phyloP scores from a whole-genome alignment of 1,140 invertebrate genomes.

The Zaprionus africanus region DNA sequence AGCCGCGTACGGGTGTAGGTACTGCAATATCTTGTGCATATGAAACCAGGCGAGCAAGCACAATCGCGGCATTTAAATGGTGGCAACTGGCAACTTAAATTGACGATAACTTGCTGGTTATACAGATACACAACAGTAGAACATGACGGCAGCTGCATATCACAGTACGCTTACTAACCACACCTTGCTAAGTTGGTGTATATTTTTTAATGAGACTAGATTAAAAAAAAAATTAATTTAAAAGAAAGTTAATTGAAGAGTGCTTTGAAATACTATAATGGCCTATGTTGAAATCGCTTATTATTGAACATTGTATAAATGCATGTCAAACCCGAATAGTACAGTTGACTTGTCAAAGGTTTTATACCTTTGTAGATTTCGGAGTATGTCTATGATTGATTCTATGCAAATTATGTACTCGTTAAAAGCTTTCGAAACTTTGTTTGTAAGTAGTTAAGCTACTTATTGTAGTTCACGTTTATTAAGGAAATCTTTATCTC shows the following conservation, averaged over 20 bases:
- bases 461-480: too few species aligned
- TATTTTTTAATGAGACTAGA: background rate
- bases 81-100: conserved; percentile 45
- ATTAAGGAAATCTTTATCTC: too few species aligned
- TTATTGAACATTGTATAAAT: too few species aligned
- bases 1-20: conserved; percentile 14
- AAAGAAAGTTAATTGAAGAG: background rate
- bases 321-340: too few species aligned
- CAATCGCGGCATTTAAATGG: conserved; percentile 43
- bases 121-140: conserved; percentile 21
- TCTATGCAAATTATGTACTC: too few species aligned
- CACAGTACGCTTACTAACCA: conserved; percentile 25
- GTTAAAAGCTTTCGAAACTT: too few species aligned
- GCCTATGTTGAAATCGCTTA: too few species aligned
- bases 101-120: conserved; percentile 31
- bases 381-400: too few species aligned
- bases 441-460: too few species aligned
- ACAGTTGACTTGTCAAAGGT: too few species aligned
- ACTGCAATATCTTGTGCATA: conserved; percentile 39
- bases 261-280: background rate
- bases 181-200: conserved; percentile 11
- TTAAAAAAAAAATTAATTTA: background rate
- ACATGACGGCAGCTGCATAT: conserved; percentile 33
- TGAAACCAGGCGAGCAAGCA: conserved; percentile 29
- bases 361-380: too few species aligned